Evolutionary conservation across 2,888 invertebrate genomes (phyloP).

Genomic region (Adelphocoris suturalis): DNA sequence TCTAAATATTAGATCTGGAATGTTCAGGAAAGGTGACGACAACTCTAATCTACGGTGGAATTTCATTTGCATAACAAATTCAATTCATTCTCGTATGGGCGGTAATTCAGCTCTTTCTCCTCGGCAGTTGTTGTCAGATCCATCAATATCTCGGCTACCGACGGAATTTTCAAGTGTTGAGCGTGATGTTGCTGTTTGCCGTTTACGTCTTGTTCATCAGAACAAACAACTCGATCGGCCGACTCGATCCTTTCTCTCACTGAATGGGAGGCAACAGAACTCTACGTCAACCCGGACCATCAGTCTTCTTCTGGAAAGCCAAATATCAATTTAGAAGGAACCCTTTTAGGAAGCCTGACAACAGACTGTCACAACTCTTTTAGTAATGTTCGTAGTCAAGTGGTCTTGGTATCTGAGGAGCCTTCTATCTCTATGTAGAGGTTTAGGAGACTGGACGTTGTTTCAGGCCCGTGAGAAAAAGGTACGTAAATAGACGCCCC

Average conservation of each 20-base stretch:
- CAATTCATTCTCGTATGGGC: background rate
- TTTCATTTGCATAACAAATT: background rate
- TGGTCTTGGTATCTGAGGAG: conserved; percentile 39
- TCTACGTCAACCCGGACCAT: conserved; percentile 35
- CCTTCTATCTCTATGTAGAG: conserved; percentile 8
- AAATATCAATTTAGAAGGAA: conserved; percentile 50
- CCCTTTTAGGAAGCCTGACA: conserved; percentile 43
- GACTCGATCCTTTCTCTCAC: background rate
- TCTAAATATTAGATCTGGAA: no score
- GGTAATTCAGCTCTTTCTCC: no score
- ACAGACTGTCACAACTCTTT: conserved; percentile 53
- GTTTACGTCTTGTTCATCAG: conserved; percentile 21
- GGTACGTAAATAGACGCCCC: conserved; percentile 63
- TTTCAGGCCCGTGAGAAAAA: conserved; percentile 65
- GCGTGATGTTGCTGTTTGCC: conserved; percentile 24
- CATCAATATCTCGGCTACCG: conserved; percentile 32
- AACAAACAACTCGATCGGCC: background rate
- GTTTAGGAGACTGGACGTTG: conserved; percentile 43
- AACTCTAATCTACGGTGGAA: background rate
- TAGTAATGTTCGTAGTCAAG: conserved; percentile 44
- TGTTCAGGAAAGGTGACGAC: no score
- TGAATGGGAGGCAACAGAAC: conserved; percentile 10
- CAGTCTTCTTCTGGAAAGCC: conserved; percentile 38
- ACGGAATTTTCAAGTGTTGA: conserved; percentile 17
- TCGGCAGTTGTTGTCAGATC: conserved; percentile 1